These are phyloP conservation scores for Hippoglossus hippoglossus DNA, from an alignment of 2,797 vertebrate species.

Conservation along the genomic window DNA sequence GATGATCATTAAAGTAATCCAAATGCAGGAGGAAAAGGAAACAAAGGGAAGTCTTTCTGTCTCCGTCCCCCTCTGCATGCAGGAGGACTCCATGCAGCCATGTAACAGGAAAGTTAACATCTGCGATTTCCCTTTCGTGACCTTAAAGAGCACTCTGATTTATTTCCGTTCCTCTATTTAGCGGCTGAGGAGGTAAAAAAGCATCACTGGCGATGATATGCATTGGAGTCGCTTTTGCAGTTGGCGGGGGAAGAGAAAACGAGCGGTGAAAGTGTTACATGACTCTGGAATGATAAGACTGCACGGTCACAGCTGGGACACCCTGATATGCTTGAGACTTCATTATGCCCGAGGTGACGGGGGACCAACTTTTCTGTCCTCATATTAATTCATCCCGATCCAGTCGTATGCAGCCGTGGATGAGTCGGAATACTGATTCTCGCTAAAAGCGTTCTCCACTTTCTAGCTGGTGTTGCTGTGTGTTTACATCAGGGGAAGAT, in stretches of 20 bases:
- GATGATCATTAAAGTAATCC: constrained; percentile 42
- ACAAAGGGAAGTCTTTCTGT: constrained; percentile 32
- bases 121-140: constrained; percentile 42
- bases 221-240: constrained; percentile 60
- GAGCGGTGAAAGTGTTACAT: constrained; percentile 65
- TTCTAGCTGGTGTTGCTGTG: constrained; percentile 35
- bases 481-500: constrained; percentile 33
- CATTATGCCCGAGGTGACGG: constrained; percentile 72
- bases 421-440: constrained; percentile 72
- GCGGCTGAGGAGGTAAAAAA: constrained; percentile 35
- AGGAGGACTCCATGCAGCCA: constrained; percentile 10
- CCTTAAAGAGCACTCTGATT: constrained; percentile 53
- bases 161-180: constrained; percentile 42
- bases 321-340: constrained; percentile 78
- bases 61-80: constrained; percentile 10
- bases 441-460: constrained; percentile 51
- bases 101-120: constrained; percentile 36
- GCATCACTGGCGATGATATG: constrained; percentile 57
- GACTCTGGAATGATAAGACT: constrained; percentile 73
- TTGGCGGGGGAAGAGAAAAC: constrained; percentile 45
- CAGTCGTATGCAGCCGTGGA: constrained; percentile 47
- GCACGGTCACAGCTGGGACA: constrained; percentile 74
- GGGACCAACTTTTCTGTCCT: constrained; percentile 65
- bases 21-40: constrained; percentile 22
- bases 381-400: constrained; percentile 65